Evolutionary conservation across 92 coral and sea anemone genomes (phyloP), one percentile per base, ranked within the genome.

Genomic region (Umimayanthus chanpuru): DNA sequence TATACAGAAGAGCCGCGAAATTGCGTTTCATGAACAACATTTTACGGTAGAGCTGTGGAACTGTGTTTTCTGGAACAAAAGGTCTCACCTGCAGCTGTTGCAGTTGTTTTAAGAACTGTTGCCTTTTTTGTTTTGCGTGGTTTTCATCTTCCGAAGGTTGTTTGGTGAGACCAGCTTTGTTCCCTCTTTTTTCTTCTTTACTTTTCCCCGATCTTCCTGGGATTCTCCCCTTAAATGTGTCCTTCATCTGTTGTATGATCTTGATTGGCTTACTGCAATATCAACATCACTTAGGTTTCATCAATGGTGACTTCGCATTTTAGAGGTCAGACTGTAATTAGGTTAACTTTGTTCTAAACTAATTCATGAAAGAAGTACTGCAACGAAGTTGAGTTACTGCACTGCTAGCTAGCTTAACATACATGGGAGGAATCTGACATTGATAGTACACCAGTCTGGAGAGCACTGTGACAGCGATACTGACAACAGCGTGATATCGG

Each of bases 211-310:
- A 25, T 70, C 78, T 70, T 2, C 26, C 65, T 8, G 67, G 77
- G 7, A 14, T 70, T 68, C 61, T 25, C 41, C 6, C 43, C 9
- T 39, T 36, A 16, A 58, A 18, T 23, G 23, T 82, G 26, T 71
- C 87, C 64, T 83, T 83, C 87, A 83, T 55, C 43, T 83, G 77
- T 25, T 83, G 73, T 32, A 83, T 83, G 39, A 83, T 41, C 41
- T 83, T 83, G 78, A 32, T 72, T 70, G 87, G 87, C 25, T 83
- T 83, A 70, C 87, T 83, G 58, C 64, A 43, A 32, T 0, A 28
- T 5, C 38, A 70, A 26, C 6, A 26, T 32, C 41, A 21, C 49
- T 36, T 74, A 23, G 10, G 36, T 55, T 1, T 44, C 3, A n/a
- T 8, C 15, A 47, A 21, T 47, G n/a, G 26, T 76, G 6, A 68